phyloP scores from a whole-genome alignment of 2,888 invertebrate species.

The Cheilosia pagana region DNA sequence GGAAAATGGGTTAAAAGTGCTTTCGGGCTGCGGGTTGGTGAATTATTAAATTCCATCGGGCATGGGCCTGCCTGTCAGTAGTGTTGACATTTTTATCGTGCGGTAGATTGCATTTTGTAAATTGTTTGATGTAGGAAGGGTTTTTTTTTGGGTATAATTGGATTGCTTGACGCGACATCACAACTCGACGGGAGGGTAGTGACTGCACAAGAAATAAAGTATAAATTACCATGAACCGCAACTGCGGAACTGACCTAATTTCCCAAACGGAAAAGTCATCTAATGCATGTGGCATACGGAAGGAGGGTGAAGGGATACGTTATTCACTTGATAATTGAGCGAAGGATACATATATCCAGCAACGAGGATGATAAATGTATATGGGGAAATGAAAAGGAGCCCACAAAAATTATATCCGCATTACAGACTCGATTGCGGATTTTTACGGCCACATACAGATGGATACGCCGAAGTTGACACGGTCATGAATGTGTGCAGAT shows the following conservation, averaged over 20 bases:
- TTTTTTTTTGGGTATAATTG: constrained; percentile 23
- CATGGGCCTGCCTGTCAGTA: neutral
- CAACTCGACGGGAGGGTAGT: too few species aligned
- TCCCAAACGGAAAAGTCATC: constrained; percentile 58
- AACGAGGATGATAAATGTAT: neutral
- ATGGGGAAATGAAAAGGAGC: constrained; percentile 32
- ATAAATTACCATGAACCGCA: constrained; percentile 4
- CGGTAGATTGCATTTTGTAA: constrained; percentile 49
- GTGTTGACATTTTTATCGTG: constrained; percentile 45
- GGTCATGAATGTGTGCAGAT: constrained; percentile 36
- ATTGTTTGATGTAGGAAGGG: constrained; percentile 29
- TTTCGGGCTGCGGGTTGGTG: constrained; percentile 32
- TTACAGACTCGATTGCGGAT: constrained; percentile 55
- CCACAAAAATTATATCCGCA: constrained; percentile 64
- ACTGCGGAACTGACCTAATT: constrained; percentile 72
- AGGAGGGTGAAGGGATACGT: constrained; percentile 29
- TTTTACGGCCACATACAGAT: constrained; percentile 29
- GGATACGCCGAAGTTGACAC: neutral
- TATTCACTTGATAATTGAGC: constrained; percentile 2
- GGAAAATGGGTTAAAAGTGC: constrained; percentile 43
- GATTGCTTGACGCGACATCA: neutral
- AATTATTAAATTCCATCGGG: constrained; percentile 55
- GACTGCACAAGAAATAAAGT: neutral
- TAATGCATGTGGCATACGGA: constrained; percentile 57
- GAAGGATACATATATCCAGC: neutral